Percentiles rank a stretch among this genome's conserved stretches.
Conservation (phyloP, 2,888 invertebrate genomes). For the Anoncus sp. region DNA sequence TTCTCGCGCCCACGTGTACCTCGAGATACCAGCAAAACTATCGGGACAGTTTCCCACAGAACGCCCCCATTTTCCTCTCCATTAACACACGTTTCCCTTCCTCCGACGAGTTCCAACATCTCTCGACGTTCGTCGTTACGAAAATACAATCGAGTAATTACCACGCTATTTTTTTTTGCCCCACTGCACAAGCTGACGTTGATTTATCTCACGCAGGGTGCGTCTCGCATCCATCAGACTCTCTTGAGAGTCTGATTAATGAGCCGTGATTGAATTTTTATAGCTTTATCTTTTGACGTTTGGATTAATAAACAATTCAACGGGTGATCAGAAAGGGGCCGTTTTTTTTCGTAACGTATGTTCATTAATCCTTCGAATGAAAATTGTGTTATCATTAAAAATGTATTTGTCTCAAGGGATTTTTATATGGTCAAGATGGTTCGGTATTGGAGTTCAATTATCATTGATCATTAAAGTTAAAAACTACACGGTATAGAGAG, state of each 20-base stretch:
- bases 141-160: slow-evolving; percentile 67
- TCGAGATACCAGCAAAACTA: slow-evolving; percentile 27
- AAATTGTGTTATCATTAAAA: no score
- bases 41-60: slow-evolving; percentile 23
- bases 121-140: slow-evolving; percentile 57
- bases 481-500: no score
- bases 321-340: neutral
- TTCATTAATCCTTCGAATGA: neutral
- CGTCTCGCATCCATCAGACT: slow-evolving; percentile 33
- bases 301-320: slow-evolving; percentile 33
- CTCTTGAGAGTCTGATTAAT: slow-evolving; percentile 22
- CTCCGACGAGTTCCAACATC: slow-evolving; percentile 37
- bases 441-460: no score
- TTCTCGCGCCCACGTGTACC: slow-evolving; percentile 28
- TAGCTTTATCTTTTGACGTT: slow-evolving; percentile 5
- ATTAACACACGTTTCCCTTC: slow-evolving; percentile 16
- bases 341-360: neutral
- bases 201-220: slow-evolving; percentile 51
- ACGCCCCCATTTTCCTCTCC: slow-evolving; percentile 47
- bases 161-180: slow-evolving; percentile 19
- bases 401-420: no score
- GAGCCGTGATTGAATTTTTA: slow-evolving; percentile 42
- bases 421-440: no score
- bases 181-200: slow-evolving; percentile 45
- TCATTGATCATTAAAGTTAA: no score